Percentiles rank a stretch among this genome's conserved stretches.
Conservation (phyloP, 2,888 invertebrate species). For the Pterostichus madidus region DNA sequence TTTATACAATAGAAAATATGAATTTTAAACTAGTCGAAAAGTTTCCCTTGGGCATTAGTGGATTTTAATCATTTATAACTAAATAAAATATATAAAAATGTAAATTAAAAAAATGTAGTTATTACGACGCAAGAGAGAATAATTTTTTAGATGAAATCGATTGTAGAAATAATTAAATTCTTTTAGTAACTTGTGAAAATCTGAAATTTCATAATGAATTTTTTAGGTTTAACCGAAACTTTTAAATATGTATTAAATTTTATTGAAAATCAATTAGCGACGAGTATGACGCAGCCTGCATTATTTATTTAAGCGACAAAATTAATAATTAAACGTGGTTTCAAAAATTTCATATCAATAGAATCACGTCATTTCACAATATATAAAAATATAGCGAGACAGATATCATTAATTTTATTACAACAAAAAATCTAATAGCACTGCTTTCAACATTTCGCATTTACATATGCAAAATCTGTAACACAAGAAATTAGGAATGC, state of each 20-base stretch:
- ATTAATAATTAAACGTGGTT: constrained; percentile 27
- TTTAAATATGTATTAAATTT: constrained; percentile 57
- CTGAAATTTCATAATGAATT: constrained; percentile 29
- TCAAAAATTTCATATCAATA: constrained; percentile 2
- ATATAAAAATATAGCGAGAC: constrained; percentile 21
- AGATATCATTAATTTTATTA: constrained; percentile 39
- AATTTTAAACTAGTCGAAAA: no score
- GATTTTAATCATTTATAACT: no score
- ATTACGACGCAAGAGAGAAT: neutral
- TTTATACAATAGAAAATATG: no score
- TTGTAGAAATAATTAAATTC: constrained; percentile 34
- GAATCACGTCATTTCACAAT: constrained; percentile 29
- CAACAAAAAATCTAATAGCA: constrained; percentile 33
- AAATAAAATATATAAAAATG: no score
- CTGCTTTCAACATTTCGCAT: constrained; percentile 31
- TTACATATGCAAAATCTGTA: constrained; percentile 57
- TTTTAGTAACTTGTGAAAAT: constrained; percentile 25
- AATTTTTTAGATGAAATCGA: constrained; percentile 3
- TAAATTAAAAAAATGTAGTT: constrained; percentile 6
- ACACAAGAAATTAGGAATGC: constrained; percentile 53
- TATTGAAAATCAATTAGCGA: constrained; percentile 59
- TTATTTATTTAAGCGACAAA: constrained; percentile 11
- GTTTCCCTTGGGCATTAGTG: no score
- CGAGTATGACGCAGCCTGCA: constrained; percentile 2
- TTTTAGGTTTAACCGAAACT: constrained; percentile 10